Evolutionary conservation across 2,797 vertebrate genomes (phyloP), one percentile per base, ranked within the genome.

Genomic region (Hemibagrus guttatus): DNA sequence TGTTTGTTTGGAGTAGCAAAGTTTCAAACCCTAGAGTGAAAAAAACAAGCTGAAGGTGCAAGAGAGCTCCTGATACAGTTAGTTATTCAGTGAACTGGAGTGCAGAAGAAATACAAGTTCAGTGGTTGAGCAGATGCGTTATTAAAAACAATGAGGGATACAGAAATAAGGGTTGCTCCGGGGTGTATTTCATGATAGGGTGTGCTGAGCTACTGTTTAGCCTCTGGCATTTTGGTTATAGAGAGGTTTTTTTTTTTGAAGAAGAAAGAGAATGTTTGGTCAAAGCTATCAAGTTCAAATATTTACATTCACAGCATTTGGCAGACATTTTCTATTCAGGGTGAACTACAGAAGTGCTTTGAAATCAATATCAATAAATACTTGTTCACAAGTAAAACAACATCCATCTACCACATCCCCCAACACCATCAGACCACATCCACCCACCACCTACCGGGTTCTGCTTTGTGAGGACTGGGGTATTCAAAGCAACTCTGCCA

Each of bases 1-100:
- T 23, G 46, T 46, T 66, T 42, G 80, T 82, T 74, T 86, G 80
- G 58, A 86, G 69, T 26, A 82, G 59, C 23, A 56, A n/a, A 75
- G 59, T 86, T 75, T 61, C 52, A 74, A n/a, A 72, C 56, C 85
- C 59, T 46, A 42, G 81, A 28, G 69, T 72, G 11, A 49, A 83
- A 81, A 71, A 64, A 59, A 68, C 26, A 72, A 74, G 21, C 35
- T n/a, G 17, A 31, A 61, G 78, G 64, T 81, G 52, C 2, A 11
- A 80, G 59, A 19, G 6, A 61, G 31, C 46, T 28, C 68, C 75
- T 58, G 76, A 19, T 79, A 39, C 54, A 59, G 78, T 80, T 61
- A 42, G 64, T 85, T 81, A 61, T 31, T 31, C 52, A 8, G 23
- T 42, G 31, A 46, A 31, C 16, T 28, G 23, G 26, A 59, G 84